Conservation (phyloP, 2,888 invertebrate species). For the Ormyrus pomaceus region DNA sequence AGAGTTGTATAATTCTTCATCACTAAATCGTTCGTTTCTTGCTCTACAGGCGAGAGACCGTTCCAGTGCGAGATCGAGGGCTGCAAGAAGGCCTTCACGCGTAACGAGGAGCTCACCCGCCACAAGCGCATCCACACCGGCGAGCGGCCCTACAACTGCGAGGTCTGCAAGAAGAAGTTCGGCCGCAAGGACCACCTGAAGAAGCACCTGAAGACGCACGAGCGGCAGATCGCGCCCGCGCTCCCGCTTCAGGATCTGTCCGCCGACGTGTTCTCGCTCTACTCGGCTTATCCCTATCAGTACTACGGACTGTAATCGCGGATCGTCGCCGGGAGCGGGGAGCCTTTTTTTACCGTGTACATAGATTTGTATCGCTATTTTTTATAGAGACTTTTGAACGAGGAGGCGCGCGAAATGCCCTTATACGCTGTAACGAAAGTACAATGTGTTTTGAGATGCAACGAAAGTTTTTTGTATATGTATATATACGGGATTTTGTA, state of each 20-base stretch:
- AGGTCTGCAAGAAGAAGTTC: constrained; percentile 93
- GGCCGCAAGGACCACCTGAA: constrained; percentile 96
- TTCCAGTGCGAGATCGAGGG: constrained; percentile 90
- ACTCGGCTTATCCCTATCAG: too few species aligned
- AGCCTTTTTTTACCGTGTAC: too few species aligned
- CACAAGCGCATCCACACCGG: constrained; percentile 94
- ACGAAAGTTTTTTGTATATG: too few species aligned
- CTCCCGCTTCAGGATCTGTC: background rate
- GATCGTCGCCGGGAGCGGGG: too few species aligned
- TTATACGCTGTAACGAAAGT: too few species aligned
- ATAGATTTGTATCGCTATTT: too few species aligned
- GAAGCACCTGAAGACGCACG: constrained; percentile 93
- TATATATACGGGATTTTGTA: too few species aligned
- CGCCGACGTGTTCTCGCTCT: background rate
- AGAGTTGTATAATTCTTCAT: too few species aligned
- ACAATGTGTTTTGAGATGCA: too few species aligned
- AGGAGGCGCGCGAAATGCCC: too few species aligned
- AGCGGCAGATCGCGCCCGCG: constrained; percentile 1
- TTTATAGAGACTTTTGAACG: too few species aligned
- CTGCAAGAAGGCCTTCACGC: constrained; percentile 93
- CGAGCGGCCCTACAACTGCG: constrained; percentile 89
- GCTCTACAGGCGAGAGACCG: constrained; percentile 85
- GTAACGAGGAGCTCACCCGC: constrained; percentile 94
- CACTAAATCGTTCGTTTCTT: background rate
- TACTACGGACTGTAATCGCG: too few species aligned